Evolutionary conservation across 92 coral and sea anemone genomes (phyloP), one percentile per base, ranked within the genome.

Genomic region (Virgularia gustaviana): DNA sequence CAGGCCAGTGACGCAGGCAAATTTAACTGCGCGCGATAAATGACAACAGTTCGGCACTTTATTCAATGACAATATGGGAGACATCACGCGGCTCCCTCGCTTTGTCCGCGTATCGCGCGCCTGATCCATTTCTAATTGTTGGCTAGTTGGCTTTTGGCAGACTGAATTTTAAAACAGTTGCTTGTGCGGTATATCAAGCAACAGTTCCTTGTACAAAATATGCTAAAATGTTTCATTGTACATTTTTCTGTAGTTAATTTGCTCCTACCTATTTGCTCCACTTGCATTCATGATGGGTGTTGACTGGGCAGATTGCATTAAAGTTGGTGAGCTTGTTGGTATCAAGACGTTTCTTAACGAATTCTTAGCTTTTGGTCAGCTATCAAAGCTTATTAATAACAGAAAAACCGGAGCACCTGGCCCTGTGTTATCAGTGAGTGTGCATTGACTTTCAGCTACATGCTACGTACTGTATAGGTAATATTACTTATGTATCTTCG

Each of bases 241-340:
- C 19, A 43, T 12, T 30, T 4, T 54, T 36, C 63, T 37, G 19
- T 63, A 86, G 90, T 53, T 54, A 51, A 90, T 90, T 62, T 90
- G 97, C 42, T 90, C 97, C 2, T 90, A 90, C 37, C 28, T 88
- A 31, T 85, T 90, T 37, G 83, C 88, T 68, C 97, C 97, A 24
- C 76, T 90, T 81, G 95, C 97, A 0, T 88, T 85, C 70, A 80
- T 90, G 63, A 90, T 90, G 97, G 97, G 97, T 3, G 97, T 90
- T 45, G 84, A 85, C 58, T 88, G 95, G 97, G 77, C 78, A 36
- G 97, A 90, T 78, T 90, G 97, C 51, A 83, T 86, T 33, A 74
- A 75, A 41, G 88, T 90, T 36, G 97, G 90, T 55, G 80, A 79
- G 78, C 82, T 90, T 51, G 84, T 90, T 29, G 95, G 97, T 13